Evolutionary conservation across 2,888 invertebrate species (phyloP).

Genomic region (Aphidoletes aphidimyza): DNA sequence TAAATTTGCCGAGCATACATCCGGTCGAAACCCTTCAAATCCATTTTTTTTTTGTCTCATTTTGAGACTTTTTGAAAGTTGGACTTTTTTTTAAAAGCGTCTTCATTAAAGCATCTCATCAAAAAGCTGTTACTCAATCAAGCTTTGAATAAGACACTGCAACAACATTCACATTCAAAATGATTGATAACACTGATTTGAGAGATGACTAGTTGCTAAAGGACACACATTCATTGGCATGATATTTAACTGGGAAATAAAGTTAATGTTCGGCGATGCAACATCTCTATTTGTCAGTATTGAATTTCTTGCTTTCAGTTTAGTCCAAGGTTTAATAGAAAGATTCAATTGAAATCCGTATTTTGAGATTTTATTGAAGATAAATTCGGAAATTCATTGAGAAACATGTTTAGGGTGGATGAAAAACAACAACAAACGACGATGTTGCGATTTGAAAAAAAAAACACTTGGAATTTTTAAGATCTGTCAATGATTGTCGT

Average conservation of each 20-base stretch:
- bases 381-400: not conserved
- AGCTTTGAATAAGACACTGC: not conserved
- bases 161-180: not conserved
- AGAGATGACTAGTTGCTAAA: too few relatives aligned
- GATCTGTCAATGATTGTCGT: constrained; percentile 16
- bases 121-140: too few relatives aligned
- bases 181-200: too few relatives aligned
- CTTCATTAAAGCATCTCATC: not conserved
- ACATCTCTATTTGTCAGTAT: not conserved
- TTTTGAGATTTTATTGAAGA: not conserved
- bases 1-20: too few relatives aligned
- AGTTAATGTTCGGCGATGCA: not conserved
- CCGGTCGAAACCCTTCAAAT: not conserved
- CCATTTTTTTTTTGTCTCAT: not conserved
- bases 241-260: too few relatives aligned
- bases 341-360: not conserved
- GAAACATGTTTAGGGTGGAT: not conserved
- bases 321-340: not conserved
- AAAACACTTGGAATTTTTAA: not conserved
- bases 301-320: not conserved
- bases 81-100: not conserved
- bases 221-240: too few relatives aligned
- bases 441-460: not conserved
- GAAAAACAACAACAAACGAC: not conserved
- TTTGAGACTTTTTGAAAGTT: not conserved